Evolutionary conservation across 2,113 vertebrate genomes (phyloP).

Genomic region (Sporophila hypoxantha): DNA sequence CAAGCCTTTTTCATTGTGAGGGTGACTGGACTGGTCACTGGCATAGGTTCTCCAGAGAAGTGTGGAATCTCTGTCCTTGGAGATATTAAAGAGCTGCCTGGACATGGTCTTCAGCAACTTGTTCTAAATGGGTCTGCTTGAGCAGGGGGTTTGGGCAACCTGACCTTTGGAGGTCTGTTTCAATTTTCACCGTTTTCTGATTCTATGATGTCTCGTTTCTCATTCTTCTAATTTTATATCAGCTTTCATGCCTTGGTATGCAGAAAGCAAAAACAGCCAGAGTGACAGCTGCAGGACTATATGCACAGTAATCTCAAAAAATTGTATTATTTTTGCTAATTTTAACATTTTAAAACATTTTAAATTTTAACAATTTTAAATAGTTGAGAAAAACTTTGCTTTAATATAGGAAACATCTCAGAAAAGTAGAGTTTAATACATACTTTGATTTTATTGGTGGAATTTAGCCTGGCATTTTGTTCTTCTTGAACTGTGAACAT

Average conservation of each 20-base stretch:
- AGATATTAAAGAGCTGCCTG: not conserved
- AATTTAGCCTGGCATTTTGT: not conserved
- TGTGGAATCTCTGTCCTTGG: not conserved
- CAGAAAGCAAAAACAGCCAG: not conserved
- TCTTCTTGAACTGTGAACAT: not conserved
- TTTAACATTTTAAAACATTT: not conserved
- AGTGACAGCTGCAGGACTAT: not conserved
- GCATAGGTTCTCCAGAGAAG: not conserved
- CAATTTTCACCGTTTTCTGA: not conserved
- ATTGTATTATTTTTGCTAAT: not conserved
- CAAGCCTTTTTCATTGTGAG: not conserved
- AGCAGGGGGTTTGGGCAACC: not conserved
- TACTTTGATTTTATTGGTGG: not conserved
- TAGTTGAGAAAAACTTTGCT: not conserved
- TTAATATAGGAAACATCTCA: not conserved
- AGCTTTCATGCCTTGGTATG: not conserved
- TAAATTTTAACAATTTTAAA: not conserved
- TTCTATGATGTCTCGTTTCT: not conserved
- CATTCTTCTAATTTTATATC: not conserved
- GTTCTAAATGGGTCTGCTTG: not conserved
- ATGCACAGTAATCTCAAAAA: not conserved
- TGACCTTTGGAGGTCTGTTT: not conserved
- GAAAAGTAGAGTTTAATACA: not conserved
- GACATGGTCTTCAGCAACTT: not conserved
- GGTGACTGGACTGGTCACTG: not conserved